Evolutionary conservation across 2,888 invertebrate species (phyloP).

Genomic region (Yponomeuta malinellus): DNA sequence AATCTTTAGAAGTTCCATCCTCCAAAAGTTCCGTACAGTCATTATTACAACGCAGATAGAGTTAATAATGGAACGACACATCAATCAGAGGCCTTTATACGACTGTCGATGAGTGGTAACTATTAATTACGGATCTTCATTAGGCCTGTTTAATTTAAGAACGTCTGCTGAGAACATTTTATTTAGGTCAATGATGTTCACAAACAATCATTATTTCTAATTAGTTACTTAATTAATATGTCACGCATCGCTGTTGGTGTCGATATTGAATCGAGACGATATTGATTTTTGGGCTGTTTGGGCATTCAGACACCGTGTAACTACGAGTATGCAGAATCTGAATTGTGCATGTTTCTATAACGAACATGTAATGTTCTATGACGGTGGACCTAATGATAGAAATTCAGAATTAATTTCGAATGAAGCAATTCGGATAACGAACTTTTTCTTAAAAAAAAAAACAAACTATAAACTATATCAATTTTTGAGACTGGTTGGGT

Average conservation of each 20-base stretch:
- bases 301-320: neutral
- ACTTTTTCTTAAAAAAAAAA: no score
- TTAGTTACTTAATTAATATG: slow-evolving; percentile 15
- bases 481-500: no score
- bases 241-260: slow-evolving; percentile 5
- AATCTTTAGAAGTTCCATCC: neutral
- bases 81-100: slow-evolving; percentile 20
- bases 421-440: no score
- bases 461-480: no score
- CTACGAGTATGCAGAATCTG: neutral
- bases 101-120: slow-evolving; percentile 27
- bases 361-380: no score
- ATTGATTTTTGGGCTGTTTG: neutral
- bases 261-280: neutral
- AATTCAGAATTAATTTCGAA: no score
- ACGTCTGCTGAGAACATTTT: slow-evolving; percentile 35
- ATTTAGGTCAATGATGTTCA: slow-evolving; percentile 58
- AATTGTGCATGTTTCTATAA: no score
- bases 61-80: neutral
- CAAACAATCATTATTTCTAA: slow-evolving; percentile 28
- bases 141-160: slow-evolving; percentile 38
- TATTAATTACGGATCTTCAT: slow-evolving; percentile 50
- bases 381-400: no score
- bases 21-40: neutral
- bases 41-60: neutral